Percentiles rank a stretch among this genome's conserved stretches.
These are phyloP conservation scores for Chelon auratus DNA, from an alignment of 2,797 vertebrate genomes.

Conservation along the genomic window DNA sequence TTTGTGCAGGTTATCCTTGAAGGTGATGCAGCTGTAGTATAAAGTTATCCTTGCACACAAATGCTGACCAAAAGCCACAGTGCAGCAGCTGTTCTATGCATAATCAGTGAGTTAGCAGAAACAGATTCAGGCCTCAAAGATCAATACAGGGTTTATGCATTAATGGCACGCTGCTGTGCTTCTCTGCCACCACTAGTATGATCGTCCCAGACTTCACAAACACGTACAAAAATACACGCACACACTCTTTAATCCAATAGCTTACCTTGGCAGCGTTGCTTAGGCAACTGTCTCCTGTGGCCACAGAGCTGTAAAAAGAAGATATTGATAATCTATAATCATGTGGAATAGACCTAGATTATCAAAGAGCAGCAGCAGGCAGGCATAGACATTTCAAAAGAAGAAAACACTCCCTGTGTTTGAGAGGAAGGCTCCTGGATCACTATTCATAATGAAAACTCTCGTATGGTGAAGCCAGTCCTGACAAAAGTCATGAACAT, in stretches of 20 bases:
- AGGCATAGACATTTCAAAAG: constrained; percentile 82
- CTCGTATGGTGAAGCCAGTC: constrained; percentile 3
- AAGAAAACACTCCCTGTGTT: constrained; percentile 67
- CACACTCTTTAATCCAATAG: constrained; percentile 70
- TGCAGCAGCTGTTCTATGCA: constrained; percentile 37
- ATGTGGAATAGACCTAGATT: constrained; percentile 83
- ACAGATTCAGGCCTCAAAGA: constrained; percentile 48
- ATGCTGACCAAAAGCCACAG: constrained; percentile 22
- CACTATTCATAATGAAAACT: constrained; percentile 33
- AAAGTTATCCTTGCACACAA: not conserved
- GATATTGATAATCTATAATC: constrained; percentile 94
- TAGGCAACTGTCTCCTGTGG: constrained; percentile 87
- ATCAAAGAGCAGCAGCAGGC: constrained; percentile 86
- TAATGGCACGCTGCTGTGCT: constrained; percentile 73
- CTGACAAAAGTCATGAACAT: not conserved
- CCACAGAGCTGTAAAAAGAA: constrained; percentile 86
- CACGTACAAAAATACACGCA: constrained; percentile 46
- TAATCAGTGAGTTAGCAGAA: constrained; percentile 63
- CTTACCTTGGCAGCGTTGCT: constrained; percentile 87
- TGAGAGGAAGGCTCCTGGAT: constrained; percentile 76
- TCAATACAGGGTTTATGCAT: constrained; percentile 68
- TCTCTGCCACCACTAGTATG: constrained; percentile 79
- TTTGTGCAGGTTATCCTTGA: constrained; percentile 97
- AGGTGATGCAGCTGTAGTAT: constrained; percentile 82
- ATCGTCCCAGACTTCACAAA: constrained; percentile 60